These are phyloP conservation scores for Nasonia oneida DNA, from an alignment of 2,888 invertebrate species.

Conservation along the genomic window DNA sequence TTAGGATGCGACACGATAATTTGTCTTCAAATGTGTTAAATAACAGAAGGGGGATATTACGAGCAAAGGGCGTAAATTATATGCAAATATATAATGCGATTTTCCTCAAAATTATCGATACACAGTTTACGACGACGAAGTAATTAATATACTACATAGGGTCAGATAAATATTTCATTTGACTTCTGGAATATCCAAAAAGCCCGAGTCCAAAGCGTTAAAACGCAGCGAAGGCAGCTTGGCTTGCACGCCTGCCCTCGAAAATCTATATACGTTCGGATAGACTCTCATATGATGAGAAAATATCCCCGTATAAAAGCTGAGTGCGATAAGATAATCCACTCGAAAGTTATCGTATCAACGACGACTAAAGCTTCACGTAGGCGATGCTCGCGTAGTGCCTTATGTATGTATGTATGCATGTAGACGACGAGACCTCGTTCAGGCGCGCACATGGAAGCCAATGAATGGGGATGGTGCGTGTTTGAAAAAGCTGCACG, in stretches of 20 bases:
- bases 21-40: no score
- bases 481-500: conserved; percentile 15
- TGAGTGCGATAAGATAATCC: conserved; percentile 49
- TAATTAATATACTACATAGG: no score
- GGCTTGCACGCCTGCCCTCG: not conserved
- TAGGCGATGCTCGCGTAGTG: not conserved
- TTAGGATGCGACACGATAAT: no score
- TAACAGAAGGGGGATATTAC: no score
- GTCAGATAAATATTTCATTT: no score
- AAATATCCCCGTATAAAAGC: conserved; percentile 45
- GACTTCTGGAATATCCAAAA: no score
- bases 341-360: conserved; percentile 51
- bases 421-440: not conserved
- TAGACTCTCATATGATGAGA: conserved; percentile 32
- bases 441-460: not conserved
- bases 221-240: not conserved
- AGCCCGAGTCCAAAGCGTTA: not conserved
- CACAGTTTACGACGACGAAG: no score
- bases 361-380: conserved; percentile 30
- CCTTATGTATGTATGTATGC: no score
- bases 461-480: not conserved
- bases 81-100: no score
- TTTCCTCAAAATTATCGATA: no score
- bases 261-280: conserved; percentile 25
- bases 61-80: no score